phyloP scores from a whole-genome alignment of 2,888 invertebrate species.

The Digitonthophagus gazella region DNA sequence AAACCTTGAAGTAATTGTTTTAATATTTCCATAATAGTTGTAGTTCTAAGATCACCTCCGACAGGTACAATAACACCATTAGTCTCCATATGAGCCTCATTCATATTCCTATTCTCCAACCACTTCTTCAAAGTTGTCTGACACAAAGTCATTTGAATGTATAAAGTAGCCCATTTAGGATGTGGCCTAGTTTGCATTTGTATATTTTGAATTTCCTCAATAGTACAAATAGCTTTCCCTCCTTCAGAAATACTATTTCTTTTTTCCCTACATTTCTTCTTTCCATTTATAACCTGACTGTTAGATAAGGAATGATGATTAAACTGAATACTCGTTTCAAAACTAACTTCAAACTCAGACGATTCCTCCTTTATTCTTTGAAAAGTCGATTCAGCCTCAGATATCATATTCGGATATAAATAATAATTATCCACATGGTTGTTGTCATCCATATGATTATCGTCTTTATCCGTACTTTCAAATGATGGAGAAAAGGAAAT shows the following conservation, averaged over 20 bases:
- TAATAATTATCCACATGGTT: constrained; percentile 29
- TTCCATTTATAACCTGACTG: constrained; percentile 2
- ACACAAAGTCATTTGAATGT: constrained; percentile 83
- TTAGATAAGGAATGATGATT: constrained; percentile 1
- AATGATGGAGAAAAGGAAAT: constrained; percentile 5
- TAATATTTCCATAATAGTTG: constrained; percentile 62
- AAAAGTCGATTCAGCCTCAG: constrained; percentile 22
- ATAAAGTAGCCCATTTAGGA: constrained; percentile 67
- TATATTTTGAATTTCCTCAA: constrained; percentile 41
- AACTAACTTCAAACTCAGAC: constrained; percentile 45
- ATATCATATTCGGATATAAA: constrained; percentile 30
- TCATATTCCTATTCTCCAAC: constrained; percentile 63
- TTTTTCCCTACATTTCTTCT: constrained; percentile 32
- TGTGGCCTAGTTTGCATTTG: constrained; percentile 37
- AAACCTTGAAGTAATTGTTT: constrained; percentile 62
- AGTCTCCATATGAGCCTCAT: constrained; percentile 32
- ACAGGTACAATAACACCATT: constrained; percentile 39
- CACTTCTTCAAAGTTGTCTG: constrained; percentile 73
- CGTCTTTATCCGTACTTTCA: neutral
- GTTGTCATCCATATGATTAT: neutral
- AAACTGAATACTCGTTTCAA: constrained; percentile 26
- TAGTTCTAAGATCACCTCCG: constrained; percentile 43
- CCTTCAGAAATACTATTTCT: constrained; percentile 46
- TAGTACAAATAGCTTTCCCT: constrained; percentile 42
- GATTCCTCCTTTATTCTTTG: constrained; percentile 31